Evolutionary conservation across 2,888 invertebrate genomes (phyloP), one percentile per base, ranked within the genome.

Genomic region (Lepidochitona cinerea): DNA sequence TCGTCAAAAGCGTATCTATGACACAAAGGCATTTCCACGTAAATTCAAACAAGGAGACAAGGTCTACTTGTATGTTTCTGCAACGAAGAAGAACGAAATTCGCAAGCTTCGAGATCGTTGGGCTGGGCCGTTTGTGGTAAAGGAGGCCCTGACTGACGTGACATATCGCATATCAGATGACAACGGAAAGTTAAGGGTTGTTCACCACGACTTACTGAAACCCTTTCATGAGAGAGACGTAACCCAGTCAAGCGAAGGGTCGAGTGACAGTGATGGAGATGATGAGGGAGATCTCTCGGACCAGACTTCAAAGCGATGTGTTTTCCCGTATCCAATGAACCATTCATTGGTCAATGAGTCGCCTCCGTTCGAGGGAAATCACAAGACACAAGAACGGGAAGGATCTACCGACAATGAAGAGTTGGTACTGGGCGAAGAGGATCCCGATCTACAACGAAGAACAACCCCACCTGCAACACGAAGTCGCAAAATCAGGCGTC

Each of bases 101-200:
- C 37, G 64, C 14, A 73, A 69, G 33, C 65, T 73, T 18, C 68
- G 59, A 32, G 36, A 68, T n/a, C 67, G 53, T 59, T 68, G 72
- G 72, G 35, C 35, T 9, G 68, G 72, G 23, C 73, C 69, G 1
- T 69, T 64, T 32, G 12, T 5, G 5, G 64, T 69, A 6, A 36
- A 49, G 18, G 23, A 7, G 7, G 49, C 49, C 4, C n/a, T 49
- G 49, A 49, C 49, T 18, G 7, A 49, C 49, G 49, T 49, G n/a
- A 49, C 49, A n/a, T 49, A 49, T 23, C 23, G 49, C 23, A 49
- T 49, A 18, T 18, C 18, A 49, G 49, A 49, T 49, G 7, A 2
- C n/a, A 49, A 49, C 23, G 7, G 49, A 23, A n/a, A 23, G 18
- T 2, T n/a, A 23, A 18, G 23, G 23, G 23, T 49, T n/a, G 49